Conservation (phyloP, 2,888 invertebrate genomes). For the Volucella bombylans region DNA sequence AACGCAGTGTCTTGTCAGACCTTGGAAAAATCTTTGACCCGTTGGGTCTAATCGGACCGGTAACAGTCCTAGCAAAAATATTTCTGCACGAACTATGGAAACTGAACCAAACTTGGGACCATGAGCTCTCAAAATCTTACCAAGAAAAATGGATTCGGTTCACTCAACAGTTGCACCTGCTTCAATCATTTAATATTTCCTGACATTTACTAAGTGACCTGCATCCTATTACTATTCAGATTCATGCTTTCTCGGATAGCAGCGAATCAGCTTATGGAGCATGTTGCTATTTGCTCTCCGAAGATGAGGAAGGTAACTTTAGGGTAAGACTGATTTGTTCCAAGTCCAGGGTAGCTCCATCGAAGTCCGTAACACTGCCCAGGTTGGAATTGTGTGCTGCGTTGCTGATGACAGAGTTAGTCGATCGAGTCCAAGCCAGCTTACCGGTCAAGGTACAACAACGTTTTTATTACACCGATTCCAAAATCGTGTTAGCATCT, state of each 20-base stretch:
- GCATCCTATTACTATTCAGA: background rate
- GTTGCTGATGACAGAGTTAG: conserved; percentile 27
- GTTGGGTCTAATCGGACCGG: conserved; percentile 23
- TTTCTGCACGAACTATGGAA: conserved; percentile 38
- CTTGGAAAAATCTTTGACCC: conserved; percentile 38
- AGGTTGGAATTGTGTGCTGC: conserved; percentile 53
- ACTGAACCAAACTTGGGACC: background rate
- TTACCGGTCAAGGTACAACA: conserved; percentile 14
- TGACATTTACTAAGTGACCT: conserved; percentile 8
- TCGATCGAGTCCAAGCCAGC: conserved; percentile 21
- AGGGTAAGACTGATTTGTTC: conserved; percentile 23
- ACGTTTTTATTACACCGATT: conserved; percentile 36
- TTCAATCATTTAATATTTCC: background rate
- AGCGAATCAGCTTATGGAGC: conserved; percentile 31
- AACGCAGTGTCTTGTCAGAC: conserved; percentile 21
- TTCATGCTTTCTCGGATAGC: conserved; percentile 32
- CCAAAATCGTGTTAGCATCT: conserved; percentile 35
- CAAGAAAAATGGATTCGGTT: background rate
- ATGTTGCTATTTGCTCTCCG: conserved; percentile 24
- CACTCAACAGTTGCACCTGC: background rate
- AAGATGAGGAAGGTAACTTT: conserved; percentile 2
- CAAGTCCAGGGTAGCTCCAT: conserved; percentile 57
- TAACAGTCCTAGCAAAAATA: conserved; percentile 20
- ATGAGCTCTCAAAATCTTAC: background rate
- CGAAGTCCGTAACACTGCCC: conserved; percentile 27